Conservation (phyloP, 23 tunicate genomes). For the Trididemnum miniatum region DNA sequence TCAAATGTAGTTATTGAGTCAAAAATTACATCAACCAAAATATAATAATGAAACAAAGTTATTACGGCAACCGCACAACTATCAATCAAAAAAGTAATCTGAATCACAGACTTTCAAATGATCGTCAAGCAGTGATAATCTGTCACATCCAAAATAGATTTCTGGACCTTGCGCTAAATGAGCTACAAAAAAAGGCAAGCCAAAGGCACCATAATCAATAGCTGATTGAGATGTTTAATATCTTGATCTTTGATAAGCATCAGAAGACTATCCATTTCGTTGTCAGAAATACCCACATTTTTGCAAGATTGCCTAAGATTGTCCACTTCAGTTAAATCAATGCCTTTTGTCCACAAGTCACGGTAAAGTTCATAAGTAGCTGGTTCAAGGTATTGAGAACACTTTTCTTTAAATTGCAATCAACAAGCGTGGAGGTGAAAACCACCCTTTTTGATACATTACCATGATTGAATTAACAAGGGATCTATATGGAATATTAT, state of each 20-base stretch:
- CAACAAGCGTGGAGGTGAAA: slow-evolving; percentile 53
- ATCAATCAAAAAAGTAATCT: too few species aligned
- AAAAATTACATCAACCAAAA: too few species aligned
- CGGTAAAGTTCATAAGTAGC: slow-evolving; percentile 33
- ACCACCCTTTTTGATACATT: slow-evolving; percentile 39
- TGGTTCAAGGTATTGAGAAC: slow-evolving; percentile 46
- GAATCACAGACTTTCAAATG: too few species aligned
- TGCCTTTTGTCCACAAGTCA: slow-evolving; percentile 49
- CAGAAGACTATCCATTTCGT: slow-evolving; percentile 14
- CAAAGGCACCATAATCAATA: slow-evolving; percentile 71
- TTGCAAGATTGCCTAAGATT: slow-evolving; percentile 57
- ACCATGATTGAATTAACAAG: slow-evolving; percentile 14
- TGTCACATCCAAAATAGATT: slow-evolving; percentile 64
- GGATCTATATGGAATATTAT: slow-evolving; percentile 46
- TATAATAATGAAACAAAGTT: too few species aligned
- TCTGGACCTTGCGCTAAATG: slow-evolving; percentile 35
- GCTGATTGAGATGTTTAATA: slow-evolving; percentile 63
- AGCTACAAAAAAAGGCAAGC: slow-evolving; percentile 72
- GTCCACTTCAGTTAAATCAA: slow-evolving; percentile 32
- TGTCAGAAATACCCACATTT: slow-evolving; percentile 25
- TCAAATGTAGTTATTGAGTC: too few species aligned
- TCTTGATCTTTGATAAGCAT: not conserved
- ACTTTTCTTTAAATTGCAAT: slow-evolving; percentile 34
- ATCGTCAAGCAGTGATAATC: slow-evolving; percentile 51
- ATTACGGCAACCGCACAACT: too few species aligned